Conservation (phyloP, 2,113 vertebrate genomes). For the Oncorhynchus nerka region DNA sequence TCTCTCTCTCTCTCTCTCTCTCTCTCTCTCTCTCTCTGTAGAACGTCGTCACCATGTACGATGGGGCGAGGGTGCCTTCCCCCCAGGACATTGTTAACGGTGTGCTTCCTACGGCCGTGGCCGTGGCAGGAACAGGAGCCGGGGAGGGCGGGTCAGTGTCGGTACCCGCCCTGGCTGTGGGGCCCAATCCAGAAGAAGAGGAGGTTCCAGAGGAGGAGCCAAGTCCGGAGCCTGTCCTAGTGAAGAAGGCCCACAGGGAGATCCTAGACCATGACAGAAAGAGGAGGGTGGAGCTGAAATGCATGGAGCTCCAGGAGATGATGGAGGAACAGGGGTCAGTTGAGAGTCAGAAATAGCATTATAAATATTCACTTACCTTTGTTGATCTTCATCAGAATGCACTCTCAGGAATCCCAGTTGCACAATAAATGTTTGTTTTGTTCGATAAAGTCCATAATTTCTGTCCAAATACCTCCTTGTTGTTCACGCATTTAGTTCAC, state of each 20-base stretch:
- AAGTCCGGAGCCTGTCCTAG: conserved; percentile 77
- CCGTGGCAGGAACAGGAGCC: not conserved
- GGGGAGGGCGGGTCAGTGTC: conserved; percentile 44
- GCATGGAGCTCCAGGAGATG: conserved; percentile 99
- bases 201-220: conserved; percentile 63
- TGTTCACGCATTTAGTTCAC: too few relatives aligned
- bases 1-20: too few relatives aligned
- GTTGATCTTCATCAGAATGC: too few relatives aligned
- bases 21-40: conserved; percentile 24
- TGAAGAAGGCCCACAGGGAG: conserved; percentile 92
- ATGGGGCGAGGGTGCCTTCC: conserved; percentile 82
- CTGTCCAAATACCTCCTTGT: too few relatives aligned
- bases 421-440: too few relatives aligned
- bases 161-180: conserved; percentile 38
- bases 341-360: not conserved
- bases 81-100: conserved; percentile 86
- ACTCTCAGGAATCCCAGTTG: too few relatives aligned
- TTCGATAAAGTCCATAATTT: too few relatives aligned
- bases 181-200: conserved; percentile 80
- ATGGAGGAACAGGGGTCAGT: conserved; percentile 99
- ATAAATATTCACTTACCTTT: too few relatives aligned
- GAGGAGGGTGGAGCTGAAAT: conserved; percentile 94
- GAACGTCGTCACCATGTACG: conserved; percentile 74
- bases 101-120: conserved; percentile 68
- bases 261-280: conserved; percentile 97